Base-by-base conservation (phyloP, 2,113 vertebrate species). In the Phylloscopus trochiloides region DNA sequence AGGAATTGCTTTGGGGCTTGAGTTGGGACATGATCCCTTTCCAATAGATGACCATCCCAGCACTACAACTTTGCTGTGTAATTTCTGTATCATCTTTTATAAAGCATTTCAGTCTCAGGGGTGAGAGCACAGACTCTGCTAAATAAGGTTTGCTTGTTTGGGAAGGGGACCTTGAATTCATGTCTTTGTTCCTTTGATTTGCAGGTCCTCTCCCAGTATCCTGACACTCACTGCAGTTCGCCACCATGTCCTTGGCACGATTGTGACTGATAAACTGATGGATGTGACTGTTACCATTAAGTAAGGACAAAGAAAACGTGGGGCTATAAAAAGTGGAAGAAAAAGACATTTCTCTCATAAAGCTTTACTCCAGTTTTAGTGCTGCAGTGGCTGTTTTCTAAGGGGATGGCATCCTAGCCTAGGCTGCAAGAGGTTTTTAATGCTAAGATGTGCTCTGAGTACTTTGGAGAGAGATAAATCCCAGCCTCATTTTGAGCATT, bases 261-360 rank as follows among this genome's bases (percentile, higher is more conserved):
- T 99, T 96, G 98, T 98, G 59, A 99, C 99, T 2, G 99, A 99
- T 98, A 99, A 99, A 96, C 96, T 99, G 90, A 97, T 99, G 57
- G 99, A 99, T 59, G 98, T 99, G 95, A 99, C 99, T 1, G 95
- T 99, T 84, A 99, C 99, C 31, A 99, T 99, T 97, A 99, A 99
- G 99, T 99, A 98, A 98, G 98, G 94, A 26, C 14, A 14, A 66
- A 40, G 51, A 81, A 86, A 67, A 82, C 6, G 0, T 36, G 48
- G 52, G 14, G 4, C n/a, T 90, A 1, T 91, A 71, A 94, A 92
- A 90, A 61, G 12, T 12, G 50, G 34, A 76, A 72, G 86, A 83
- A 78, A 90, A 83, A 66, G 20, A 26, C 5, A 22, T 88, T 13
- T 65, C 26, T 65, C 51, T 86, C 63, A 25, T 90, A 32, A 92